Conservation (phyloP, 2,797 vertebrate genomes). For the Arnoldichthys spilopterus region DNA sequence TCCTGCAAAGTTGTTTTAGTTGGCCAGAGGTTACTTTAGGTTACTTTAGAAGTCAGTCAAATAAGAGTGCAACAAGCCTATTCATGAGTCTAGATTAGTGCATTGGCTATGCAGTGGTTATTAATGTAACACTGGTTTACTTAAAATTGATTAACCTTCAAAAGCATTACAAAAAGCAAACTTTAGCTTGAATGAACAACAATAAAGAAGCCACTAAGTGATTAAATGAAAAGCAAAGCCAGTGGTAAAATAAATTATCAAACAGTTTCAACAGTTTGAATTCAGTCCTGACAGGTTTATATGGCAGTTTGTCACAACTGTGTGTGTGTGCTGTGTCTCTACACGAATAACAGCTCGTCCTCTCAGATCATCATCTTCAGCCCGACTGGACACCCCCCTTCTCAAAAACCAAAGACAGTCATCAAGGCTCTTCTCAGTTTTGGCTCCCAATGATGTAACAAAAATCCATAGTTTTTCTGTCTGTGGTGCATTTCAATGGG, state of each 20-base stretch:
- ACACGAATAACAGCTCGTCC: neutral
- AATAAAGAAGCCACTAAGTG: neutral
- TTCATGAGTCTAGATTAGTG: neutral
- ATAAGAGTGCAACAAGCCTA: no score
- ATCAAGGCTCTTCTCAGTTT: no score
- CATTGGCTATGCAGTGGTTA: neutral
- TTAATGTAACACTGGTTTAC: no score
- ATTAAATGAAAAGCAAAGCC: no score
- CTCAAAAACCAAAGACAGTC: no score
- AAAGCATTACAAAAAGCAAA: no score
- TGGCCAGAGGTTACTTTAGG: neutral
- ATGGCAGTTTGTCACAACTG: neutral
- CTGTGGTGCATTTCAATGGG: neutral
- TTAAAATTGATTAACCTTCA: no score
- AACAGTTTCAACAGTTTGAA: neutral
- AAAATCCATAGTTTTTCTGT: neutral
- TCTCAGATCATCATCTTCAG: conserved; percentile 4
- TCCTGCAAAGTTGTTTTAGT: neutral
- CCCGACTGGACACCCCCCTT: no score
- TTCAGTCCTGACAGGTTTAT: neutral
- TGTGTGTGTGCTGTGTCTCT: neutral
- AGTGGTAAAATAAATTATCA: neutral
- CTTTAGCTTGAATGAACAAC: no score
- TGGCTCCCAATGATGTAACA: conserved; percentile 21
- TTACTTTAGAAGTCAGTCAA: neutral